Conservation (phyloP, 2,797 vertebrate genomes). For the Anisognathus igniventris region DNA sequence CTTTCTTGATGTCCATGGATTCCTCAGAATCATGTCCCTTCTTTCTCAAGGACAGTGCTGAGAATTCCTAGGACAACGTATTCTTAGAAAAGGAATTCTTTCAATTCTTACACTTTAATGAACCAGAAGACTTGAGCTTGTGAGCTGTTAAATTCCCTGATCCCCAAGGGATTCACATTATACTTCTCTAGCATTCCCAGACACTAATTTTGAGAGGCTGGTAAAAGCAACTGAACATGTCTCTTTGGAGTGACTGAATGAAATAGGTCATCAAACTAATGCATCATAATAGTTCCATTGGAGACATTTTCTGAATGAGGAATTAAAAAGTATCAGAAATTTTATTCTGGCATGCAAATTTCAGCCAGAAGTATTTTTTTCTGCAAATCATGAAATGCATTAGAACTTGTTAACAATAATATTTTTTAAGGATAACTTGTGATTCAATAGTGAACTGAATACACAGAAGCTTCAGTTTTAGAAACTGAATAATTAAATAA, state of each 20-base stretch:
- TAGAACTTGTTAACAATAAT: neutral
- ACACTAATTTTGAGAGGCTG: neutral
- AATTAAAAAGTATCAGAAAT: neutral
- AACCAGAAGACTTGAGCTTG: neutral
- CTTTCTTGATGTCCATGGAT: neutral
- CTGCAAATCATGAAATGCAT: neutral
- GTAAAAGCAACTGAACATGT: neutral
- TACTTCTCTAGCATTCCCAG: neutral
- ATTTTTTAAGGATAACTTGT: neutral
- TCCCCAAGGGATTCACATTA: neutral
- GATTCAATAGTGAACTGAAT: neutral
- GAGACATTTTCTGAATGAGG: neutral
- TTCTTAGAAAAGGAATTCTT: neutral
- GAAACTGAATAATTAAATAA: neutral
- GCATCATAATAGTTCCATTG: neutral
- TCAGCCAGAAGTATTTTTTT: neutral
- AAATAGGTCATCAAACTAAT: constrained; percentile 8
- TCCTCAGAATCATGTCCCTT: neutral
- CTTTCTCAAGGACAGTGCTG: neutral
- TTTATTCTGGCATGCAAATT: neutral
- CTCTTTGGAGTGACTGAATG: neutral
- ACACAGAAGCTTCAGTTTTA: neutral
- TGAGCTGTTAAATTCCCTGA: neutral
- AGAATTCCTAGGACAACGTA: neutral
- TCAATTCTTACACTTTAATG: neutral